A percentile compares a stretch with the other conserved stretches of the same genome.
Evolutionary conservation across 23 tunicate genomes (phyloP).

Genomic region (Phallusia fumigata): DNA sequence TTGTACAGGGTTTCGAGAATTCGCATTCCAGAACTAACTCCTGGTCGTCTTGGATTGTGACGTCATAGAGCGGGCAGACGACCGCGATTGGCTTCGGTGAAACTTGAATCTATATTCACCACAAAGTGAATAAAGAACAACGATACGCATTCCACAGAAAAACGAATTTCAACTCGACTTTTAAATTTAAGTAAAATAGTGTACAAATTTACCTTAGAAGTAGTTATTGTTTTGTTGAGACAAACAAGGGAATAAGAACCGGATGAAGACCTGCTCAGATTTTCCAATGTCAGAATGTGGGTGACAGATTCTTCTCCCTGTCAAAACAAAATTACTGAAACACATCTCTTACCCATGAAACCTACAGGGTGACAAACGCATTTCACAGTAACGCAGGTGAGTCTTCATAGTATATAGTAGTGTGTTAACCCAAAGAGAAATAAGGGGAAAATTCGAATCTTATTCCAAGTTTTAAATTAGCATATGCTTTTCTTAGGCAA

Average conservation of each 20-base stretch:
- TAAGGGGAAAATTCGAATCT: no score
- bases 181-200: no score
- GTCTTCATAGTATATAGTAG: no score
- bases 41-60: constrained; percentile 21
- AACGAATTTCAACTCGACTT: no score
- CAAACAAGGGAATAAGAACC: constrained; percentile 27
- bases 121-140: no score
- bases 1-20: constrained; percentile 13
- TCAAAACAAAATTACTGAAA: constrained; percentile 3
- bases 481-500: no score
- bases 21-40: constrained; percentile 25
- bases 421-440: no score
- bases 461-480: no score
- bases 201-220: constrained; percentile 26
- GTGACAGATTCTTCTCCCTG: constrained; percentile 31
- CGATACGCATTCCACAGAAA: no score
- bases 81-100: constrained; percentile 15
- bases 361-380: no score
- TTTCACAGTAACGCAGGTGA: no score
- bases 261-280: background rate
- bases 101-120: constrained; percentile 40
- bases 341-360: no score
- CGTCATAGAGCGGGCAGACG: constrained; percentile 18
- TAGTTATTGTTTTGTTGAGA: constrained; percentile 27
- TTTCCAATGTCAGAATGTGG: constrained; percentile 8